Evolutionary conservation across 2,797 vertebrate genomes (phyloP), one percentile per base, ranked within the genome.

Genomic region (Neosilurus hyrtlii): DNA sequence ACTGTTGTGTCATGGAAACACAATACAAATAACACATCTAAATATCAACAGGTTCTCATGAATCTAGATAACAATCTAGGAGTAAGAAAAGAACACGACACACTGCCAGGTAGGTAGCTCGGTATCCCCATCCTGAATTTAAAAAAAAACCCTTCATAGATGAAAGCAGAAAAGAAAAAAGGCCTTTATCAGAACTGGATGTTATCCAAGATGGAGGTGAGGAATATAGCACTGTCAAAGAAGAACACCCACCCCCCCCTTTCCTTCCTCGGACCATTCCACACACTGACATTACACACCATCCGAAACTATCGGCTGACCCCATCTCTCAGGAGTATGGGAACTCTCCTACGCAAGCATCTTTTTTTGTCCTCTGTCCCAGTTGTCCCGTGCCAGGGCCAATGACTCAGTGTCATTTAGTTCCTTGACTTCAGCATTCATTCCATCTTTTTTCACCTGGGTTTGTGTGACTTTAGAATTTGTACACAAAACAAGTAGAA

Each of bases 301-400:
- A 67, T 54, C 65, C 62, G 63, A 57, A 62, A 24, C 70, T 79
- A 88, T 87, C 88, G 84, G 70, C 79, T 59, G 15, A 59, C 85
- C 83, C 14, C 49, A 88, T 89, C 87, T 88, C 67, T 61, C 51
- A 74, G 85, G 78, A 86, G 83, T 85, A 85, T 88, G 89, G 79
- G 87, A 89, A 87, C 86, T 86, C 82, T 88, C 85, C 87, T 87
- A 85, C 56, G 82, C 79, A 87, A 85, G 83, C 85, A 82, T 76
- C 30, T 74, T 87, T 84, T 61, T 62, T n/a, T 30, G 63, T 56
- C 56, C 15, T 16, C 68, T 66, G 65, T 63, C 30, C 65, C 70
- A 49, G 52, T 30, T 57, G 20, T 37, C 11, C 37, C 54, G 54
- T 14, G 49, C 20, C 20, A 67, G 59, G 37, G 37, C 22, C 59